A percentile compares a stretch with the other conserved stretches of the same genome.
These are phyloP conservation scores for Palythoa heliodiscus DNA, from an alignment of 92 coral and sea anemone genomes.

Conservation along the genomic window DNA sequence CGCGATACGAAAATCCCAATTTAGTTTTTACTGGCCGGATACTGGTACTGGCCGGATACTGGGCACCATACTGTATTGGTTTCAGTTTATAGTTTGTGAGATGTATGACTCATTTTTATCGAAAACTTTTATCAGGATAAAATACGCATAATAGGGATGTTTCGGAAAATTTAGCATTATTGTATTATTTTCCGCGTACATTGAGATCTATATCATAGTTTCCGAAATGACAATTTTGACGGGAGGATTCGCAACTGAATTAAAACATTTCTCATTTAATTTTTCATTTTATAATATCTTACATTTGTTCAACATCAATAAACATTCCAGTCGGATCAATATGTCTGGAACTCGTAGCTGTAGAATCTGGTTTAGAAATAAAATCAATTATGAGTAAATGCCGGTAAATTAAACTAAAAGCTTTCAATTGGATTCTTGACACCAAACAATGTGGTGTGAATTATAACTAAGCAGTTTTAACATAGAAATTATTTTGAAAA, in stretches of 20 bases:
- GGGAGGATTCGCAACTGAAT: background rate
- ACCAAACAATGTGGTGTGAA: background rate
- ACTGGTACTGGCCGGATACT: too few species aligned
- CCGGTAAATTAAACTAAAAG: background rate
- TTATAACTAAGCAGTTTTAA: background rate
- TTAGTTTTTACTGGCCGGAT: too few species aligned
- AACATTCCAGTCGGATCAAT: background rate
- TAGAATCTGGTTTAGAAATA: too few species aligned
- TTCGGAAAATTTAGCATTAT: conserved; percentile 14
- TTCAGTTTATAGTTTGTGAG: background rate
- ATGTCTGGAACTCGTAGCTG: background rate
- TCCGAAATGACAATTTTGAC: background rate
- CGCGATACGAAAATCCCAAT: too few species aligned
- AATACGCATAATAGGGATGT: background rate
- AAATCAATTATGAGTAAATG: too few species aligned
- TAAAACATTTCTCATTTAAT: background rate
- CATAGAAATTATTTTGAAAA: background rate
- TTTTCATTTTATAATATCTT: background rate
- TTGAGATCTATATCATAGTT: background rate
- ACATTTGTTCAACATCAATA: background rate
- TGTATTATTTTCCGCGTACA: background rate
- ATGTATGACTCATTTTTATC: background rate
- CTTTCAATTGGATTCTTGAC: background rate
- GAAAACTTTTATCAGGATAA: background rate
- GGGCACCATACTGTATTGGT: too few species aligned